phyloP scores from a whole-genome alignment of 2,888 invertebrate genomes.

The Miltochrista miniata region DNA sequence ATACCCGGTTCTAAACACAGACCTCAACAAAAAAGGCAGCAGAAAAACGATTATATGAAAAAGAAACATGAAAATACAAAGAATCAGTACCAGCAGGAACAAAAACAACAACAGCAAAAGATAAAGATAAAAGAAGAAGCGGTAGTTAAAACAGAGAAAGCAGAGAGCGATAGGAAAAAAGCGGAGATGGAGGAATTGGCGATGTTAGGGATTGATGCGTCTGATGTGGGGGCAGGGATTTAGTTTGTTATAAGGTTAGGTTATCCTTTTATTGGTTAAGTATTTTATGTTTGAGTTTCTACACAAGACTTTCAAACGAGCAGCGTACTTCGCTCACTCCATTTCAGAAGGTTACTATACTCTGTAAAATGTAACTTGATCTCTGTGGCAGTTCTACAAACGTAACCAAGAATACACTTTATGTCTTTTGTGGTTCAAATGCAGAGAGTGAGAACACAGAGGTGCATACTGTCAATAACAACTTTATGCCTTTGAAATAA shows the following conservation, averaged over 20 bases:
- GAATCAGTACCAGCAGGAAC: neutral
- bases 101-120: neutral
- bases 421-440: too few species aligned
- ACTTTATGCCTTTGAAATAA: too few species aligned
- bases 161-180: conserved; percentile 57
- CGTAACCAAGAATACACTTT: too few species aligned
- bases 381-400: too few species aligned
- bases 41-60: conserved; percentile 24
- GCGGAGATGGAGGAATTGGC: conserved; percentile 89
- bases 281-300: neutral
- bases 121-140: conserved; percentile 4
- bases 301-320: too few species aligned
- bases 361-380: too few species aligned
- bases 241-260: conserved; percentile 18
- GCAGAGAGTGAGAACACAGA: too few species aligned
- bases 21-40: conserved; percentile 14
- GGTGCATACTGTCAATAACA: too few species aligned
- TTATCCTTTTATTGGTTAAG: neutral
- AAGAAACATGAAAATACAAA: conserved; percentile 7
- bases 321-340: too few species aligned
- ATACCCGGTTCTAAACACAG: conserved; percentile 46
- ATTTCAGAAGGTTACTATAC: too few species aligned
- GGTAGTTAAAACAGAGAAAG: conserved; percentile 25
- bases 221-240: conserved; percentile 86
- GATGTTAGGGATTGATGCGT: conserved; percentile 93